A percentile compares a stretch with the other conserved stretches of the same genome.
These are phyloP conservation scores for Harpegnathos saltator DNA, from an alignment of 1,140 invertebrate species.

Conservation along the genomic window DNA sequence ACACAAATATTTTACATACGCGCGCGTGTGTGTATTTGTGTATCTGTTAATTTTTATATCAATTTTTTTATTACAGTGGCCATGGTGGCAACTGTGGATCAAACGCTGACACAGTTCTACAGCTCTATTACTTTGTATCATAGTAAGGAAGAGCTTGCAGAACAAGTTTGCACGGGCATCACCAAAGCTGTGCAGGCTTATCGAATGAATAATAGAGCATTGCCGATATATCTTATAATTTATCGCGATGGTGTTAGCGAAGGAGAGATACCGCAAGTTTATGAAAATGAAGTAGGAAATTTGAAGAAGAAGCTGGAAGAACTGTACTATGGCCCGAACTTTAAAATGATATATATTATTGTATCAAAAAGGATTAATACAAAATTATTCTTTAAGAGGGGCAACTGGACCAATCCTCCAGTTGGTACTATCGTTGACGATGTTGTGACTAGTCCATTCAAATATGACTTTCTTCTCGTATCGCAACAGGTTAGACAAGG, in stretches of 20 bases:
- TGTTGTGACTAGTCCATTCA: constrained; percentile 92
- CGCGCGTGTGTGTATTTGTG: no score
- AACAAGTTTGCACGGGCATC: constrained; percentile 88
- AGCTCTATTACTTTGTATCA: constrained; percentile 89
- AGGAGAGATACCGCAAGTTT: constrained; percentile 91
- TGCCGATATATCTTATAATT: constrained; percentile 89
- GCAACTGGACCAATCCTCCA: constrained; percentile 92
- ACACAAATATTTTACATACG: neutral
- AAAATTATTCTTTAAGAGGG: constrained; percentile 86
- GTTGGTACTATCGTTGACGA: constrained; percentile 96
- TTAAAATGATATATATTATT: constrained; percentile 90
- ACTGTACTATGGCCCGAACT: constrained; percentile 84
- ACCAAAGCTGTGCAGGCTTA: constrained; percentile 87
- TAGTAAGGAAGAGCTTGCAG: constrained; percentile 90
- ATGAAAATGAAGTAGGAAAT: constrained; percentile 87
- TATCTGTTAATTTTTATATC: neutral
- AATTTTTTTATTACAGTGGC: constrained; percentile 82
- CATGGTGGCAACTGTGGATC: constrained; percentile 92
- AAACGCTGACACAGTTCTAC: constrained; percentile 88
- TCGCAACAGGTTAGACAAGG: constrained; percentile 92
- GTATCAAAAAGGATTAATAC: constrained; percentile 91
- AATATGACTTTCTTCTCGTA: constrained; percentile 93
- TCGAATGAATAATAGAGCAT: constrained; percentile 80
- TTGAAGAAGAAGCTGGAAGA: constrained; percentile 86
- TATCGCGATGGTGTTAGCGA: constrained; percentile 95